Evolutionary conservation across 2,888 invertebrate genomes (phyloP).

Genomic region (Drosophila mimetica): DNA sequence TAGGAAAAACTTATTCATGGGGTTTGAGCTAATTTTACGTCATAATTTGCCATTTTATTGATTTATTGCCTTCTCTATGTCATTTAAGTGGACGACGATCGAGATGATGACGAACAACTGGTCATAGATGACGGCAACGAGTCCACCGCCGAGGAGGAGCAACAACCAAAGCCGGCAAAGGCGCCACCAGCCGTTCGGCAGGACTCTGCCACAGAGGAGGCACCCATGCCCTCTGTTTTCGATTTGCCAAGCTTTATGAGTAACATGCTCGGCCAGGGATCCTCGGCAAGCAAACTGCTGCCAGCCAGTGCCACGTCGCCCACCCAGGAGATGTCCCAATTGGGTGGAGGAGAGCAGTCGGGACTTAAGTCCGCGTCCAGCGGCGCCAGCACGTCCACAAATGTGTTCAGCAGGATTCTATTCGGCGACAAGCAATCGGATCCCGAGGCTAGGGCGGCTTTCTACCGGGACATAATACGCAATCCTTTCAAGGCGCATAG

Average conservation of each 20-base stretch:
- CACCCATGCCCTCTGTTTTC: constrained; percentile 64
- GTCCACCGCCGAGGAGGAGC: constrained; percentile 43
- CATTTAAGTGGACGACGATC: constrained; percentile 85
- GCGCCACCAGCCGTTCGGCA: constrained; percentile 3
- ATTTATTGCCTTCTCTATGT: background rate
- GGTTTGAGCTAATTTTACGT: background rate
- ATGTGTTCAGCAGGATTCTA: constrained; percentile 37
- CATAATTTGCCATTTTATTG: background rate
- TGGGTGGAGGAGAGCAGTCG: background rate
- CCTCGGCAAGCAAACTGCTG: constrained; percentile 5
- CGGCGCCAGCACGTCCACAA: background rate
- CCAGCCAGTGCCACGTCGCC: constrained; percentile 30
- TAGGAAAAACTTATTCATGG: no score
- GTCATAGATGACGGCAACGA: constrained; percentile 83
- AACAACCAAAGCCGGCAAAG: constrained; percentile 10
- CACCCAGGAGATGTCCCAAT: constrained; percentile 16
- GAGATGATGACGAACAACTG: constrained; percentile 85
- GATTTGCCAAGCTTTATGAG: constrained; percentile 69
- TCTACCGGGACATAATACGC: constrained; percentile 61
- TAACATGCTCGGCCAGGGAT: constrained; percentile 51
- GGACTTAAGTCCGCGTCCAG: background rate
- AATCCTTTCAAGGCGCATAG: constrained; percentile 69
- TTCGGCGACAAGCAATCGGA: constrained; percentile 46
- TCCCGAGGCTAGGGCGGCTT: constrained; percentile 46
- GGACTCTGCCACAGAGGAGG: constrained; percentile 35